phyloP scores from a whole-genome alignment of 2,797 vertebrate genomes.

The Coccyzus lansbergi region DNA sequence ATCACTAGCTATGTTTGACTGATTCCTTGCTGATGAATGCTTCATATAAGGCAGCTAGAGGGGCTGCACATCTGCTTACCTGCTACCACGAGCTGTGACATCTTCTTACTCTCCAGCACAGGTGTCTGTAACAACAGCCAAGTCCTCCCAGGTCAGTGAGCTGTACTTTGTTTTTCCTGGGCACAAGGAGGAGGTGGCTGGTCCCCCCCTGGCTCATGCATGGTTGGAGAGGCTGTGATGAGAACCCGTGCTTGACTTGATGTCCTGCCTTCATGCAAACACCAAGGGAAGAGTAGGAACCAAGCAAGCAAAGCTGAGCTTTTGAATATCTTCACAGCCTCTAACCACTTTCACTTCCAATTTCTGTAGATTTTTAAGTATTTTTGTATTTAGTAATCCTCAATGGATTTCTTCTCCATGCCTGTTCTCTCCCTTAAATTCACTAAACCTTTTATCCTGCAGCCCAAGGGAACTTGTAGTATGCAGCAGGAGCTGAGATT shows the following conservation, averaged over 20 bases:
- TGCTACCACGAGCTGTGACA: neutral
- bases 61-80: fast-evolving
- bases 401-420: neutral
- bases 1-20: neutral
- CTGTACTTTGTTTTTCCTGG: neutral
- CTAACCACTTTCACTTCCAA: neutral
- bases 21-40: neutral
- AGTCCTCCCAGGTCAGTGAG: neutral
- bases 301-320: neutral
- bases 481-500: neutral
- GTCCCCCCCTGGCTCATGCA: neutral
- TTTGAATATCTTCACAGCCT: neutral
- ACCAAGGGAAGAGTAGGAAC: neutral
- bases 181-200: neutral
- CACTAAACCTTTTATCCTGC: neutral
- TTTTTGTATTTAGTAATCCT: neutral
- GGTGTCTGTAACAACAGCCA: neutral
- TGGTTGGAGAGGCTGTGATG: neutral
- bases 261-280: neutral
- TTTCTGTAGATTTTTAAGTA: neutral
- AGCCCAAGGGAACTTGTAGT: neutral
- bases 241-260: neutral
- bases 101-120: neutral
- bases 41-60: neutral
- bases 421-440: neutral